A percentile compares a stretch with the other conserved stretches of the same genome.
phyloP scores from a whole-genome alignment of 2,113 vertebrate species.

The Cisticola juncidis region DNA sequence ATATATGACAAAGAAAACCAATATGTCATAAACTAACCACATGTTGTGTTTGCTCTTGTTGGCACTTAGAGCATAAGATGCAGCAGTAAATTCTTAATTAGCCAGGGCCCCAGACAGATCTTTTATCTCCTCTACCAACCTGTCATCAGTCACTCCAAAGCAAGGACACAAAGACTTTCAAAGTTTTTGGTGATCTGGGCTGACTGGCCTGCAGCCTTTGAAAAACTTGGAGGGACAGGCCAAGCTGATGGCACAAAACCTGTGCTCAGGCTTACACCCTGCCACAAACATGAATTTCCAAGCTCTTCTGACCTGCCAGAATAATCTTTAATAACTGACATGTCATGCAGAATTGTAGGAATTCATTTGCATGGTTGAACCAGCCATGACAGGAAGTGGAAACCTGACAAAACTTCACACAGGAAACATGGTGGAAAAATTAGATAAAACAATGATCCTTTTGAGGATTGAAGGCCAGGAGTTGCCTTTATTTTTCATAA shows the following conservation, averaged over 20 bases:
- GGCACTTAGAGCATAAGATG: background rate
- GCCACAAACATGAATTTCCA: background rate
- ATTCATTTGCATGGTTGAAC: background rate
- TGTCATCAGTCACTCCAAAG: background rate
- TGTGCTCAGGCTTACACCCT: background rate
- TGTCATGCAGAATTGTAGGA: background rate
- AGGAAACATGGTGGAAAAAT: constrained; percentile 52
- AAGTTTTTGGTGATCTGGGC: background rate
- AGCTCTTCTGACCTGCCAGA: background rate
- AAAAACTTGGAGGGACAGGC: background rate
- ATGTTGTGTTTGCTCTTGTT: fast-evolving
- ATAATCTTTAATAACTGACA: background rate
- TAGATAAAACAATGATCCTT: constrained; percentile 39
- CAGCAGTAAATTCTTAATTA: background rate
- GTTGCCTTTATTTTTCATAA: constrained; percentile 25
- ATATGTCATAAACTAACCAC: background rate
- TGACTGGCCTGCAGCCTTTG: background rate
- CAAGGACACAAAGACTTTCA: background rate
- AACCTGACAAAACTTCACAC: constrained; percentile 40
- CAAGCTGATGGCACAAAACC: background rate
- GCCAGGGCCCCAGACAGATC: background rate
- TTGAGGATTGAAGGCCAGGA: background rate
- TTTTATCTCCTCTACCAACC: background rate
- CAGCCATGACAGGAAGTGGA: background rate
- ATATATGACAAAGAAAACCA: background rate